These are phyloP conservation scores for Patella pellucida DNA, from an alignment of 2,888 invertebrate genomes.

Conservation along the genomic window DNA sequence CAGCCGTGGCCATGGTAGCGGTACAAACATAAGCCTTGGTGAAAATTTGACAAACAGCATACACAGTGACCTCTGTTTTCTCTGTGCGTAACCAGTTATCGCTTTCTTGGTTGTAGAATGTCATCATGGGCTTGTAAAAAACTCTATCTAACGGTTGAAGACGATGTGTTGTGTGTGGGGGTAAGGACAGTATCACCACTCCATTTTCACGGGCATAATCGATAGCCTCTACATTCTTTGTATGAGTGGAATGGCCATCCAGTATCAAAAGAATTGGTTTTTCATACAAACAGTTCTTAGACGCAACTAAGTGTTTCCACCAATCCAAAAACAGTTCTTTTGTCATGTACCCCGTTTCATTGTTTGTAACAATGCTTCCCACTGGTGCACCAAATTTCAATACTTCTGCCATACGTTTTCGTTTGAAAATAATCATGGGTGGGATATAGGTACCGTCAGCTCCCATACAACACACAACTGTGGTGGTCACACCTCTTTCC, in stretches of 20 bases:
- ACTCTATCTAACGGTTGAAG: background rate
- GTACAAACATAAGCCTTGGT: background rate
- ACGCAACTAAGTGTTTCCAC: background rate
- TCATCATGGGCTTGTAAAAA: background rate
- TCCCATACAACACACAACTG: background rate
- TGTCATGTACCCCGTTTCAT: background rate
- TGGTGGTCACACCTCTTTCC: background rate
- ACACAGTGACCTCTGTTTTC: background rate
- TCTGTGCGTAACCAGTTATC: background rate
- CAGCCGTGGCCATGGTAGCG: background rate
- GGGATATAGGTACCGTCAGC: background rate
- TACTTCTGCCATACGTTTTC: background rate
- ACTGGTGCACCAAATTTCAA: background rate
- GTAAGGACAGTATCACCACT: background rate
- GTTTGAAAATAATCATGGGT: background rate
- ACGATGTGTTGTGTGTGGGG: background rate
- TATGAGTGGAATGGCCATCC: background rate
- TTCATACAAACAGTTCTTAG: background rate
- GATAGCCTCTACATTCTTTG: background rate
- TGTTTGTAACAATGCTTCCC: slow-evolving; percentile 1
- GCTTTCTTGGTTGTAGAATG: background rate
- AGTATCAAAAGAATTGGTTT: background rate
- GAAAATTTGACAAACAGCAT: background rate
- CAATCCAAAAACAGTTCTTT: background rate
- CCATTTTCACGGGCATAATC: background rate